These are phyloP conservation scores for Pandemis heparana DNA, from an alignment of 2,888 invertebrate genomes.

Conservation along the genomic window DNA sequence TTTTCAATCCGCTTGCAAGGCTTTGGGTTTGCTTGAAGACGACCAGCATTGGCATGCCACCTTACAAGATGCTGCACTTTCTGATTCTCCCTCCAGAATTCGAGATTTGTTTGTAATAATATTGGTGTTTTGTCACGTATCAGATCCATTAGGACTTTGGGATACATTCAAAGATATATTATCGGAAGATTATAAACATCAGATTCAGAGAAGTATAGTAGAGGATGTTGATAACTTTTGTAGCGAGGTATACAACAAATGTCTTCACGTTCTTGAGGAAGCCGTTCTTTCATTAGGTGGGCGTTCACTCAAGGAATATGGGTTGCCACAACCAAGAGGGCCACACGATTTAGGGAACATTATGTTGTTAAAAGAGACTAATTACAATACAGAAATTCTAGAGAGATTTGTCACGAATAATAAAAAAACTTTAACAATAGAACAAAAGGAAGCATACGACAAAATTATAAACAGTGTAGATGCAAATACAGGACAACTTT, in stretches of 20 bases:
- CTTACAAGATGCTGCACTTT: too few relatives aligned
- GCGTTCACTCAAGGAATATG: neutral
- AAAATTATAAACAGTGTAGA: neutral
- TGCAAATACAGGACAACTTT: neutral
- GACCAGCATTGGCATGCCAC: conserved; percentile 1
- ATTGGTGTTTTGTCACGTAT: too few relatives aligned
- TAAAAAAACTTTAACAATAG: neutral
- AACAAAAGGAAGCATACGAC: neutral
- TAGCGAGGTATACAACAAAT: neutral
- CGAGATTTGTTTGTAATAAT: too few relatives aligned
- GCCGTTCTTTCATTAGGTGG: neutral
- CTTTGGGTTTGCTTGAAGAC: neutral
- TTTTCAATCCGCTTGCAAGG: neutral
- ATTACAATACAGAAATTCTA: neutral
- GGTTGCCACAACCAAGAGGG: neutral
- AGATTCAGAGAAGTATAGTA: neutral
- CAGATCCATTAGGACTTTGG: too few relatives aligned
- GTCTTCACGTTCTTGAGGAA: neutral
- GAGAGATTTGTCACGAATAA: neutral
- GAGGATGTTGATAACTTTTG: neutral
- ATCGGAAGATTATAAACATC: neutral
- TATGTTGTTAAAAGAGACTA: neutral
- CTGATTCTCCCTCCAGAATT: too few relatives aligned
- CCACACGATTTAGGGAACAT: neutral
- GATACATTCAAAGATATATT: too few relatives aligned